phyloP scores from a whole-genome alignment of 2,113 vertebrate genomes.

The rabbit (Oryctolagus cuniculus) region mOryCun1.1 NC_091436.1:102673501-102674000 shows the following conservation, averaged over 20 bases:
- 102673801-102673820: background rate
- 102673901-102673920: background rate
- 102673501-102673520: background rate
- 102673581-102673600: background rate
- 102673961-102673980: background rate
- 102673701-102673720: background rate
- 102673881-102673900: background rate
- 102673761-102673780: background rate
- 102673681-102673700: background rate
- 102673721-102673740: background rate
- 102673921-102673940: background rate
- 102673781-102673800: background rate
- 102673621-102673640: background rate
- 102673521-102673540: background rate
- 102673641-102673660: background rate
- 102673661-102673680: background rate
- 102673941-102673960: background rate
- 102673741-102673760: no score
- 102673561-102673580: background rate
- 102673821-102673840: background rate
- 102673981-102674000: conserved; percentile 19
- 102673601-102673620: background rate
- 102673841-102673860: background rate
- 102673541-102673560: background rate
- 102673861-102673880: background rate